phyloP scores from a whole-genome alignment of 1,140 invertebrate genomes.

The Cotesia chilonis region DNA sequence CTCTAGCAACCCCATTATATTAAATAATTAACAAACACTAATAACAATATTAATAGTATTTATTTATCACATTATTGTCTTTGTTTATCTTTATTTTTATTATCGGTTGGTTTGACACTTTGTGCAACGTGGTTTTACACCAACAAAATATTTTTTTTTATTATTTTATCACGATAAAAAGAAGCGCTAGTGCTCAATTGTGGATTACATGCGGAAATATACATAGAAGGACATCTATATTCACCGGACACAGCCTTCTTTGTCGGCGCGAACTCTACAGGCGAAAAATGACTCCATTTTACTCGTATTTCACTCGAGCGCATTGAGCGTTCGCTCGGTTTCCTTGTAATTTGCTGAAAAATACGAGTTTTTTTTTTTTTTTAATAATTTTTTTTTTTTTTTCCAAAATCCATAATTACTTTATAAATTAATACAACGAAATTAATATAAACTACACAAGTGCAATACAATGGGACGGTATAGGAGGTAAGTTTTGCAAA shows the following conservation, averaged over 20 bases:
- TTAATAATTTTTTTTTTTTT: not conserved
- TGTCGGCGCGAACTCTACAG: constrained; percentile 5
- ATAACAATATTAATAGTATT: constrained; percentile 39
- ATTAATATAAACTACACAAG: not conserved
- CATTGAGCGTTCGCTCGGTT: not conserved
- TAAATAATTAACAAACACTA: no score
- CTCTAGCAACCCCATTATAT: constrained; percentile 72
- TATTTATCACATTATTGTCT: no score
- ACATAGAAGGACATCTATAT: no score
- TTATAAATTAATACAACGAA: not conserved
- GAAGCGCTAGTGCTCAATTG: no score
- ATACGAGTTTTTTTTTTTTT: not conserved
- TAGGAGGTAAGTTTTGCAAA: not conserved
- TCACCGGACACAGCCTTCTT: not conserved
- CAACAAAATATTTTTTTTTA: no score
- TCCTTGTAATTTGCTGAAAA: not conserved
- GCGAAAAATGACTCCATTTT: constrained; percentile 7
- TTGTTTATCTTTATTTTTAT: no score
- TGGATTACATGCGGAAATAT: no score
- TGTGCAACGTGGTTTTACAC: no score
- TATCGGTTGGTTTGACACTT: no score
- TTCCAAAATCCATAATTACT: not conserved
- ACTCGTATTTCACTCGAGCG: not conserved
- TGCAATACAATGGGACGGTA: constrained; percentile 4
- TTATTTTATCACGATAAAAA: no score